Base-by-base conservation (phyloP, 2,113 vertebrate genomes). In the Hippocampus abdominalis region DNA sequence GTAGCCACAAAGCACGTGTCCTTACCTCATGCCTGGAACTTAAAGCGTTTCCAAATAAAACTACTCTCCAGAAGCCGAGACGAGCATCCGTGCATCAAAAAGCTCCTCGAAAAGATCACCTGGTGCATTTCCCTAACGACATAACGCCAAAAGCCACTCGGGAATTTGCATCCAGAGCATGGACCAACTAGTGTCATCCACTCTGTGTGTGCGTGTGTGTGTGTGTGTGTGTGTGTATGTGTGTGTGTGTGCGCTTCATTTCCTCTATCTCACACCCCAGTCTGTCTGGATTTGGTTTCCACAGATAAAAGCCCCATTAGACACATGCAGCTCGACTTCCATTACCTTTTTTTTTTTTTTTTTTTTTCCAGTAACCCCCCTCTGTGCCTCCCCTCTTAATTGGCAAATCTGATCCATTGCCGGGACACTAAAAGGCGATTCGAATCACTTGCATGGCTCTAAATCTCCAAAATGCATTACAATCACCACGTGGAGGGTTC, bases 231-330 rank as follows among this genome's bases (percentile, higher is more conserved):
- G 32, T 36, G 32, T 0, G 5, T 6, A 2, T 27, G 27, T 27
- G 27, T 27, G 27, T n/a, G n/a, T 32, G 80, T 61, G 56, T 68
- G 80, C 44, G 81, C 75, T 82, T 82, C 80, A 88, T 85, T 86
- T 85, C 80, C 78, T 72, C 80, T 78, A 68, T 77, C 73, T 69
- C 72, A 64, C 66, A 75, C 73, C 76, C 70, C 78, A 86, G 84
- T 80, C 84, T 85, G 86, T 86, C 88, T 92, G 90, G 90, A 87
- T 92, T 92, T 89, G 87, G 91, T 93, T 92, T 92, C 91, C 90
- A 89, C 84, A 89, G 92, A 93, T 93, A 93, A 93, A 92, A 93
- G 92, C 90, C 63, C 91, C 89, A 91, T 93, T 93, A 93, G 89
- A 90, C 90, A 87, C 89, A 89, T 92, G 81, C 88, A 85, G 75